These are phyloP conservation scores for Argyra leucocephala DNA, from an alignment of 2,888 invertebrate genomes.

Conservation along the genomic window DNA sequence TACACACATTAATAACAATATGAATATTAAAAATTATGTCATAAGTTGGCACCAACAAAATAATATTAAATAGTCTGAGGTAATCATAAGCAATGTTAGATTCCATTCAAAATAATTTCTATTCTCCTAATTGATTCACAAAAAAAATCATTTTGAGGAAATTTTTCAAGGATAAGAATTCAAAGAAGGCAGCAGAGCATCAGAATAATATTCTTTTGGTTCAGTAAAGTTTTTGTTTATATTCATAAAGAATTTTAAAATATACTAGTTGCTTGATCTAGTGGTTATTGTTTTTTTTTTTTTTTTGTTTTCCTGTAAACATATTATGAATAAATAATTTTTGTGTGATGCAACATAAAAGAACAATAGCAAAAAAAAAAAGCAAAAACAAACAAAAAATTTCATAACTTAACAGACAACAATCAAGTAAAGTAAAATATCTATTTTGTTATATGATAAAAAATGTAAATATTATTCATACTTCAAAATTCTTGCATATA, in stretches of 20 bases:
- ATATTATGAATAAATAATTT: constrained; percentile 1
- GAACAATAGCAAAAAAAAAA: background rate
- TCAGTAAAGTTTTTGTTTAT: background rate
- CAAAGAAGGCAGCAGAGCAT: too few species aligned
- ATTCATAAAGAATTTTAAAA: background rate
- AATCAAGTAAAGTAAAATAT: background rate
- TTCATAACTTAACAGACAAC: background rate
- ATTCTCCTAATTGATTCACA: background rate
- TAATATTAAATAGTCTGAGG: background rate
- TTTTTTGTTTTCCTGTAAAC: background rate
- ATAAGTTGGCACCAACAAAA: too few species aligned
- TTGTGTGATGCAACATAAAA: background rate
- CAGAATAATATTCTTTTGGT: too few species aligned
- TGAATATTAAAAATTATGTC: too few species aligned
- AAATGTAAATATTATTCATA: constrained; percentile 4
- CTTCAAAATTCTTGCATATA: background rate
- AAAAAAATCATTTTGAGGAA: too few species aligned
- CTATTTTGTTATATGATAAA: background rate
- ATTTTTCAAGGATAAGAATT: too few species aligned
- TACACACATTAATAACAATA: too few species aligned
- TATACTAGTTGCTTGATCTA: background rate
- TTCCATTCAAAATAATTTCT: background rate
- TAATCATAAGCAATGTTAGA: too few species aligned
- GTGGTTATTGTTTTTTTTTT: background rate
- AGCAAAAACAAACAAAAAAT: too few species aligned